phyloP scores from a whole-genome alignment of 2,797 vertebrate genomes.

The Urophycis tenuis region DNA sequence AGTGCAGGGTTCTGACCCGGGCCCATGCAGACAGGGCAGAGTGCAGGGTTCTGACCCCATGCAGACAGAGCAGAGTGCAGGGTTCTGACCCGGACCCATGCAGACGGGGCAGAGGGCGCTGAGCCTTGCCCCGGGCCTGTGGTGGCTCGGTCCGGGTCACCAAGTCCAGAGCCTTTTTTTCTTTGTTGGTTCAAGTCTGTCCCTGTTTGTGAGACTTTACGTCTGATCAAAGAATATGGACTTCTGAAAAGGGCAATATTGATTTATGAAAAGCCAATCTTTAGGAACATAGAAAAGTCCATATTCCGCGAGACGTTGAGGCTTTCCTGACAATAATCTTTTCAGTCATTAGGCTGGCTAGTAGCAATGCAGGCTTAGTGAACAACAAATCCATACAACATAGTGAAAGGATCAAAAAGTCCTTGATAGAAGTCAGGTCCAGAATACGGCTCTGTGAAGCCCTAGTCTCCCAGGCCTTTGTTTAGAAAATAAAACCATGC shows the following conservation, averaged over 20 bases:
- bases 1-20: too few species aligned
- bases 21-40: too few species aligned
- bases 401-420: constrained; percentile 26
- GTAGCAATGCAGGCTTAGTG: not conserved
- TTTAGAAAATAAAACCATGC: too few species aligned
- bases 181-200: too few species aligned
- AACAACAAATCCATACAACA: not conserved
- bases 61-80: too few species aligned
- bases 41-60: too few species aligned
- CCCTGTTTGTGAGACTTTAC: not conserved
- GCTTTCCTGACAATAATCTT: not conserved
- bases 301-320: not conserved
- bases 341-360: not conserved
- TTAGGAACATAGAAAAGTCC: not conserved
- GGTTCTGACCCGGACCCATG: too few species aligned
- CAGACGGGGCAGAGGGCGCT: too few species aligned
- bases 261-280: not conserved
- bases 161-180: too few species aligned
- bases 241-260: not conserved
- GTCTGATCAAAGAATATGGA: not conserved
- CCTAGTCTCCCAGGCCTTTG: not conserved
- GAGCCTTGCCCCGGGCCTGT: too few species aligned
- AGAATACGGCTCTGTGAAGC: not conserved
- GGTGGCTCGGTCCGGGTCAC: too few species aligned
- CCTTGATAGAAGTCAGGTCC: constrained; percentile 30